Base-by-base conservation (phyloP, 2,113 vertebrate species). In the Syrrhaptes paradoxus region DNA sequence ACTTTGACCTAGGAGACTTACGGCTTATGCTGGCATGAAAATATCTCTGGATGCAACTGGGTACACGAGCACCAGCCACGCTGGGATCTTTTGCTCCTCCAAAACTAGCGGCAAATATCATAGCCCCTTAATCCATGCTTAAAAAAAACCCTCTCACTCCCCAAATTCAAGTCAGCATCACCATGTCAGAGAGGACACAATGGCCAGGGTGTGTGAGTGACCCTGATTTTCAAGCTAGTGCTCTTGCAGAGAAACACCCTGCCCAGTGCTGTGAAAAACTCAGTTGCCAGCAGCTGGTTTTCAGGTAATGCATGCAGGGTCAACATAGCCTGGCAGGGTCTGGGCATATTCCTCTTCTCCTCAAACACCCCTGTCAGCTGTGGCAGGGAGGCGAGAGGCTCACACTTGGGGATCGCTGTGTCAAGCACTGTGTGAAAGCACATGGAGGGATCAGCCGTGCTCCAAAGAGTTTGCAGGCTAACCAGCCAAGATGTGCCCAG, bases 1-100 rank as follows among this genome's bases (percentile, higher is more conserved):
- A 17, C 63, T 92, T 79, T 85, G 94, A 95, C 92, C 92, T 92
- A 70, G 20, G 85, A 95, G 83, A 94, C 77, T 78, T 87, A 87
- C 0, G 1, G 87, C 84, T 95, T 93, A 68, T 54, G 75, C 88
- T 93, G 88, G 81, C 87, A 66, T 0, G 0, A 83, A 94, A 80
- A 80, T 61, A 66, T 22, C 36, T 79, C 78, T 43, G 88, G 63
- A 79, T 83, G 34, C 9, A 8, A 54, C 36, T 5, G 7, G 36
- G 74, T 67, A 90, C 2, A 4, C 67, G 82, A 95, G 74, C n/a
- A 74, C 31, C 59, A 84, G 68, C 52, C 49, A 10, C 57, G 62
- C 74, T 72, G 82, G 71, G 55, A 84, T 89, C 31, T 55, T 66
- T 73, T 73, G 59, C 36, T 66, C 43, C 34, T 66, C 75, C 43